Base-by-base conservation (phyloP, 2,888 invertebrate genomes). In the Aplocera efformata region DNA sequence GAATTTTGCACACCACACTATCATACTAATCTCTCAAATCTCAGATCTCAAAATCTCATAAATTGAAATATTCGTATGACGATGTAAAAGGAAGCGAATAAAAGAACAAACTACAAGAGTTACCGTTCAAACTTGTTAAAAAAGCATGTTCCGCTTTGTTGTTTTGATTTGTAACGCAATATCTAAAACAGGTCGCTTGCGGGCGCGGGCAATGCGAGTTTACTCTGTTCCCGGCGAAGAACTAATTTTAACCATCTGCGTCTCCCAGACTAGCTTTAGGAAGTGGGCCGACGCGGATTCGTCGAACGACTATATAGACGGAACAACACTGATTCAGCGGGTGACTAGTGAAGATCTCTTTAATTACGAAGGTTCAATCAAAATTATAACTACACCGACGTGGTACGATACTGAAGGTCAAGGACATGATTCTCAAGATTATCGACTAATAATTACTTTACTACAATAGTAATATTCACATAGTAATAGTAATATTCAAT, bases 161-260 rank as follows among this genome's bases (percentile, higher is more conserved):
- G 52, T 53, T 52, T 59, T 58, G 58, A 62, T 72, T 62, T 81
- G 85, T 86, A 85, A 86, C 73, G 84, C 82, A 83, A 85, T 86
- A 81, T 82, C 74, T 60, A 66, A 66, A 71, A 62, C 66, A 61
- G 72, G 71, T 65, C 67, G 67, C 37, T 27, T 32, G 32, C 36
- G 61, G 58, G 65, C 67, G 64, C 72, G 70, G 74, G 79, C 71
- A 74, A 71, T 77, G 67, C 71, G 78, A 73, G 80, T 84, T 84
- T 78, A 80, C 78, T 77, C 85, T 86, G 85, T 86, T 88, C 79
- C 81, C 63, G 84, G 84, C 76, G 72, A 71, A 71, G 58, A 64
- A 75, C 88, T 88, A 86, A 88, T 88, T 88, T 86, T 86, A 88
- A 83, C 88, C 86, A 86, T 85, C 72, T 84, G 82, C 83, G 86